Conservation (phyloP, 2,888 invertebrate species). For the Carpatolechia fugitivella region DNA sequence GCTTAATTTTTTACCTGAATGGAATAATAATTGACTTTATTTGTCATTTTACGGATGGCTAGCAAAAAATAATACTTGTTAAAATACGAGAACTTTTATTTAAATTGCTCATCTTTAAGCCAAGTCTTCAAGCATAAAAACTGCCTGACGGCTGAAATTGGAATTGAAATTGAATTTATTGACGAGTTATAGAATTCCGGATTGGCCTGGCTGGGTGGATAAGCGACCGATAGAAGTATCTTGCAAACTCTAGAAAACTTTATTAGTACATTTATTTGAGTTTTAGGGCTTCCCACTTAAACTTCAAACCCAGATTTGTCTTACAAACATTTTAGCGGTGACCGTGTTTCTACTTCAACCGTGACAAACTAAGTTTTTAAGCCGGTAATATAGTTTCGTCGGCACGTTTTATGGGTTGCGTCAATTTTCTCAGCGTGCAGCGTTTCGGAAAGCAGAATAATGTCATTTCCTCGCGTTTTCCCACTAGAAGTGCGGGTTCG, state of each 20-base stretch:
- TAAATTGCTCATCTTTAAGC: background rate
- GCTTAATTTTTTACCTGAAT: no score
- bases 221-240: background rate
- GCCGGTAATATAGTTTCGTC: conserved; percentile 17
- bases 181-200: background rate
- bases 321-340: background rate
- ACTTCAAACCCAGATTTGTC: background rate
- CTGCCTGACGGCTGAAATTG: background rate
- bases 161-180: background rate
- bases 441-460: conserved; percentile 21
- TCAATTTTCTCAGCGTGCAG: conserved; percentile 6
- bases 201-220: conserved; percentile 9
- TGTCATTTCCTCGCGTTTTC: conserved; percentile 22
- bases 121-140: background rate
- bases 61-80: no score
- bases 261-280: background rate
- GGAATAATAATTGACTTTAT: no score
- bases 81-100: no score
- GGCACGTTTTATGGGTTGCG: conserved; percentile 19
- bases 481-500: background rate
- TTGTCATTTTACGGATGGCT: no score
- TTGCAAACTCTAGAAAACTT: background rate
- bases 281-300: background rate
- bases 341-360: background rate
- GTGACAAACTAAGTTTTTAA: conserved; percentile 16